phyloP scores from a whole-genome alignment of 2,797 vertebrate species.

The Pangasius djambal region DNA sequence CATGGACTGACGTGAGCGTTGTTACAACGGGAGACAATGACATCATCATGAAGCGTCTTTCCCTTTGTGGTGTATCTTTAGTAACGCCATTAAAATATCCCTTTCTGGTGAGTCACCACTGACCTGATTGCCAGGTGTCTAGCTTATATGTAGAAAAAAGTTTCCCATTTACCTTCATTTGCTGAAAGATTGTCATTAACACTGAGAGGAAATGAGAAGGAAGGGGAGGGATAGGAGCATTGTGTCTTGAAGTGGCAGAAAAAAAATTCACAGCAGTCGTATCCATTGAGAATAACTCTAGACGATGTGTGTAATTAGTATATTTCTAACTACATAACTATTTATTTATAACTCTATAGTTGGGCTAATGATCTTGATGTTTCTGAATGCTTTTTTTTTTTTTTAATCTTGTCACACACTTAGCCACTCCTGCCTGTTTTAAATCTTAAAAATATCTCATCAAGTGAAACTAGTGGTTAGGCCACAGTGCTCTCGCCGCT shows the following conservation, averaged over 20 bases:
- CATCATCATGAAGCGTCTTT: not conserved
- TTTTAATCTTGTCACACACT: not conserved
- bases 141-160: not conserved
- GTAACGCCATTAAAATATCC: not conserved
- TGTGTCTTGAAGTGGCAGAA: not conserved
- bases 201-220: not conserved
- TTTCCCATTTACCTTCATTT: not conserved
- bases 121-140: not conserved
- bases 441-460: not conserved
- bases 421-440: not conserved
- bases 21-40: not conserved
- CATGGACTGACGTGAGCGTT: not conserved
- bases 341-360: not conserved
- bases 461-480: not conserved
- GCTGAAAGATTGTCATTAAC: not conserved
- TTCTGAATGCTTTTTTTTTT: not conserved
- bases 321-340: not conserved
- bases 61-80: not conserved
- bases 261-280: not conserved
- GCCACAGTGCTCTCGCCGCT: no score
- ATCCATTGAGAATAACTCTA: not conserved
- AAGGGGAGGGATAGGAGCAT: not conserved
- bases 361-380: not conserved
- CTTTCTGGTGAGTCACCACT: slow-evolving; percentile 21
- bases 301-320: not conserved